Evolutionary conservation across 2,888 invertebrate species (phyloP).

Genomic region (Geotrupes spiniger): DNA sequence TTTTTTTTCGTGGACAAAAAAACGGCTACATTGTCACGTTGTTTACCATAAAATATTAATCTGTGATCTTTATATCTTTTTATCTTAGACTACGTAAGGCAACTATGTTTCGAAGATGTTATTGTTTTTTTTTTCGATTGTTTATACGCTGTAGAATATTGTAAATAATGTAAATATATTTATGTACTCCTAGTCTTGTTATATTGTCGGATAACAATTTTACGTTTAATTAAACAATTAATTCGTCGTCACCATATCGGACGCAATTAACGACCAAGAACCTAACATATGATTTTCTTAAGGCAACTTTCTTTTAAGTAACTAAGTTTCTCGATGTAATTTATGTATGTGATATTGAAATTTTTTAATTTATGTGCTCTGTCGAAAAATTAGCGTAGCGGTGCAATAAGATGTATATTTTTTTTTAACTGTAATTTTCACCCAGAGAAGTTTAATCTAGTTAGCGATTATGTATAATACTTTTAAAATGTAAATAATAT

Average conservation of each 20-base stretch:
- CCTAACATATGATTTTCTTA: slow-evolving; percentile 13
- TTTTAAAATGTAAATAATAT: no score
- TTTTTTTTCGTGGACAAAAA: not conserved
- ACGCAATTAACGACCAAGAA: slow-evolving; percentile 16
- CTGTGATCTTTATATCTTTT: slow-evolving; percentile 12
- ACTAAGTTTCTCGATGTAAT: slow-evolving; percentile 5
- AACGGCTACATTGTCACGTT: no score
- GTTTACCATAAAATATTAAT: not conserved
- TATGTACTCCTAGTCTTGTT: slow-evolving; percentile 10
- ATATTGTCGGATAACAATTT: not conserved
- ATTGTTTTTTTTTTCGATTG: slow-evolving; percentile 7
- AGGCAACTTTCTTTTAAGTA: slow-evolving; percentile 6
- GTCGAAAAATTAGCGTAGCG: not conserved
- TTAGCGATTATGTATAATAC: no score
- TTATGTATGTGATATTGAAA: slow-evolving; percentile 9
- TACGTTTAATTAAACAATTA: not conserved
- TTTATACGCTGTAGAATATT: slow-evolving; percentile 10
- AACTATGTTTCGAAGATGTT: slow-evolving; percentile 4
- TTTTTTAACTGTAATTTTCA: not conserved
- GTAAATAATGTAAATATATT: slow-evolving; percentile 12
- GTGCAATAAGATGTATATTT: slow-evolving; percentile 11
- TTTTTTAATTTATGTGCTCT: slow-evolving; percentile 6
- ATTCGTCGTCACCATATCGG: slow-evolving; percentile 3
- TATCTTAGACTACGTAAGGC: slow-evolving; percentile 5
- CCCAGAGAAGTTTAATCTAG: no score